Conservation (phyloP, 2,888 invertebrate species). For the Melinopterus prodromus region DNA sequence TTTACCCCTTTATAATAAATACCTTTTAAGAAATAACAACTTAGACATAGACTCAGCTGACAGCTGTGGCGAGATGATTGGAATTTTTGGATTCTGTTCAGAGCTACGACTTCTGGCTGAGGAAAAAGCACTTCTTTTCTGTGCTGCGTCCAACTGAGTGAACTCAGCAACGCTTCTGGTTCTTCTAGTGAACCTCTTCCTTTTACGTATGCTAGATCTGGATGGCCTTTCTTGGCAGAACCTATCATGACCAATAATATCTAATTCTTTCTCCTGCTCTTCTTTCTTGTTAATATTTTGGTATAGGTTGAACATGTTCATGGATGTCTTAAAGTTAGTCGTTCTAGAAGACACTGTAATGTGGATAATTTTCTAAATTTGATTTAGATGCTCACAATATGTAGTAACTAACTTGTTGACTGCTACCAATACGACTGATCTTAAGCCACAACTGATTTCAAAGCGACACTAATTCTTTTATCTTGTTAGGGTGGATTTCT, state of each 20-base stretch:
- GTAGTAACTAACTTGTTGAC: neutral
- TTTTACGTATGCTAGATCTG: conserved; percentile 64
- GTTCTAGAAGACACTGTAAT: neutral
- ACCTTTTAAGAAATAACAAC: conserved; percentile 66
- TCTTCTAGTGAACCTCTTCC: conserved; percentile 68
- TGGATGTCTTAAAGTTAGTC: neutral
- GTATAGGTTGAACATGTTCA: conserved; percentile 79
- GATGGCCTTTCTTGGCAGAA: conserved; percentile 76
- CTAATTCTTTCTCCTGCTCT: conserved; percentile 64
- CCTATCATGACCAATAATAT: conserved; percentile 82
- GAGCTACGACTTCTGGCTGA: conserved; percentile 71
- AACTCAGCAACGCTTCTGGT: conserved; percentile 74
- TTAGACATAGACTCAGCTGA: conserved; percentile 81
- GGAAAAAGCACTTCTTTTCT: conserved; percentile 67
- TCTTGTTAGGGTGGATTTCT: neutral
- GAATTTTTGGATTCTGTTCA: conserved; percentile 58
- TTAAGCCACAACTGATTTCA: neutral
- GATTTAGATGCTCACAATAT: neutral
- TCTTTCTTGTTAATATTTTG: conserved; percentile 71
- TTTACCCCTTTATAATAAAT: neutral
- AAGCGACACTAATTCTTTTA: neutral
- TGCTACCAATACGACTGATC: neutral
- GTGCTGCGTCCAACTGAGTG: conserved; percentile 71
- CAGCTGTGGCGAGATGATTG: conserved; percentile 63
- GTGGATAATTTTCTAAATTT: neutral